Percentiles rank a stretch among this genome's conserved stretches.
These are phyloP conservation scores for Hydrolagus colliei DNA, from an alignment of 2,797 vertebrate genomes.

Conservation along the genomic window DNA sequence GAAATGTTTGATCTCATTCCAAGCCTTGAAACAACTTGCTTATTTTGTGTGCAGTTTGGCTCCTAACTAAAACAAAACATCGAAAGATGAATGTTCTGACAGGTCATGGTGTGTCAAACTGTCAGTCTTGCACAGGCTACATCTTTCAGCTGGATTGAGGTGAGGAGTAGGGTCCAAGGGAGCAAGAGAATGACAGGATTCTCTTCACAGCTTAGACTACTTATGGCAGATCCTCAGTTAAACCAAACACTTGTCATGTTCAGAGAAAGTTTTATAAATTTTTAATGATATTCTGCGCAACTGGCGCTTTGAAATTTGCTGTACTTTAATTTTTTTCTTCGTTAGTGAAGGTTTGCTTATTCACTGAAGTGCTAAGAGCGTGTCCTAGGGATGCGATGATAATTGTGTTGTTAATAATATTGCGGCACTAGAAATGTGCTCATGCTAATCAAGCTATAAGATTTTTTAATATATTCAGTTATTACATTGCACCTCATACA, in stretches of 20 bases:
- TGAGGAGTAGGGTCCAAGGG: conserved; percentile 58
- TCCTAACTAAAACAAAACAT: conserved; percentile 81
- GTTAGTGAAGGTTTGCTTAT: conserved; percentile 86
- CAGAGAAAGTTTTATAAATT: conserved; percentile 86
- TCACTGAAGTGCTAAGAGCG: conserved; percentile 80
- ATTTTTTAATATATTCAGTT: conserved; percentile 81
- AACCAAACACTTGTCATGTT: conserved; percentile 83
- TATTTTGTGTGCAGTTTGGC: conserved; percentile 80
- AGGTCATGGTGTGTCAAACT: conserved; percentile 84
- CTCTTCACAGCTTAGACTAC: conserved; percentile 47
- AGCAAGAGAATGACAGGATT: conserved; percentile 54
- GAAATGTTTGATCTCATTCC: conserved; percentile 80
- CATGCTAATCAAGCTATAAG: conserved; percentile 83
- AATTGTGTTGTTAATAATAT: conserved; percentile 86
- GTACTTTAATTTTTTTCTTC: conserved; percentile 86
- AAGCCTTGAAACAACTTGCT: conserved; percentile 86
- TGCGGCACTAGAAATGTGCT: conserved; percentile 80
- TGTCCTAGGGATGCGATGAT: conserved; percentile 79
- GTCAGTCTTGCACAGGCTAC: conserved; percentile 84
- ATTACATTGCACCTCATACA: conserved; percentile 82
- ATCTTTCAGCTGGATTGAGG: conserved; percentile 80
- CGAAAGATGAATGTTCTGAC: conserved; percentile 82
- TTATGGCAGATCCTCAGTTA: conserved; percentile 72
- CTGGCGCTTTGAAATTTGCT: conserved; percentile 88
- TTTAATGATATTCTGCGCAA: conserved; percentile 93